Conservation (phyloP, 1,140 invertebrate species). For the Thaumetopoea pityocampa region DNA sequence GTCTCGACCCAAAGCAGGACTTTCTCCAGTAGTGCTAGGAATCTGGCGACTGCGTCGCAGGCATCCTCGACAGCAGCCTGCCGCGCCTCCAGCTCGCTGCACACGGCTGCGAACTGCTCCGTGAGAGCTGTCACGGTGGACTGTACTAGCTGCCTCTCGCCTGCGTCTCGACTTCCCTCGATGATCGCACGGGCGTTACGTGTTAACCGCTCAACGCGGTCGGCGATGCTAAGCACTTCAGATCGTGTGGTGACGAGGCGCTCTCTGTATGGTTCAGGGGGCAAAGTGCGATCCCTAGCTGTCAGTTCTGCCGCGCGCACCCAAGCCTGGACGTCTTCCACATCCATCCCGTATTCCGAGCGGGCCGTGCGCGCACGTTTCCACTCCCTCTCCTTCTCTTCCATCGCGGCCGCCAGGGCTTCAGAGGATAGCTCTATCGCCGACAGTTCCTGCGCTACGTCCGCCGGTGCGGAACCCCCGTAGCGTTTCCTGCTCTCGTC, state of each 20-base stretch:
- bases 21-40: constrained; percentile 87
- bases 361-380: constrained; percentile 89
- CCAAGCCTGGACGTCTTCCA: constrained; percentile 89
- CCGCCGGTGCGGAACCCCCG: constrained; percentile 82
- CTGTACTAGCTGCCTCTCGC: constrained; percentile 85
- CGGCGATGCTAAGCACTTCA: constrained; percentile 83
- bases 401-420: constrained; percentile 85
- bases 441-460: constrained; percentile 85
- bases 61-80: constrained; percentile 90
- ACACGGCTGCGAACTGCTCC: constrained; percentile 87
- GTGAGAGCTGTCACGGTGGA: constrained; percentile 85
- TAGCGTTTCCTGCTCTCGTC: constrained; percentile 82
- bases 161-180: constrained; percentile 86
- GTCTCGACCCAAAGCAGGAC: constrained; percentile 90
- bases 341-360: constrained; percentile 86
- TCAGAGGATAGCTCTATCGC: constrained; percentile 88
- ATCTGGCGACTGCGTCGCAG: constrained; percentile 90
- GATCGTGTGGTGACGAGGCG: constrained; percentile 85
- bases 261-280: constrained; percentile 86
- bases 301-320: constrained; percentile 88
- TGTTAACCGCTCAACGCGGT: constrained; percentile 86
- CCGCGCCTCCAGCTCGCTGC: constrained; percentile 87
- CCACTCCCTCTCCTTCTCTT: constrained; percentile 90
- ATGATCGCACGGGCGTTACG: constrained; percentile 86
- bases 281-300: constrained; percentile 86